phyloP scores from a whole-genome alignment of 2,113 vertebrate species.

The Siphamia tubifer region DNA sequence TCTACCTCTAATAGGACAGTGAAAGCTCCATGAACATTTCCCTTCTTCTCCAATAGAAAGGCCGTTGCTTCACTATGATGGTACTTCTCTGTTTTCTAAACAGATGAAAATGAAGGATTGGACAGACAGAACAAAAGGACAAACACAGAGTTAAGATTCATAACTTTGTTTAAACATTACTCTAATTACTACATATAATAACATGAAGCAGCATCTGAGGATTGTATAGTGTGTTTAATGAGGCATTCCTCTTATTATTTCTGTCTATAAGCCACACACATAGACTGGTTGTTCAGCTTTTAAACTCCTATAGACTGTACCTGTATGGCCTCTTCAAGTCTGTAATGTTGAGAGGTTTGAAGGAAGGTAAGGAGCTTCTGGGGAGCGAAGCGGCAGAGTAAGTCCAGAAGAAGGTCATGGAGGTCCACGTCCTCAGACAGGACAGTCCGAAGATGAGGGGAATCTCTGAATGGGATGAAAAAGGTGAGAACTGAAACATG shows the following conservation, averaged over 20 bases:
- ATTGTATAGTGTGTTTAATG: too few relatives aligned
- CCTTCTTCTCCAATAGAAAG: constrained; percentile 91
- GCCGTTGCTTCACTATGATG: constrained; percentile 87
- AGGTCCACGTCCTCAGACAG: constrained; percentile 79
- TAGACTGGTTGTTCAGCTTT: background rate
- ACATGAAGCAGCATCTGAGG: too few relatives aligned
- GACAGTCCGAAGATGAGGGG: constrained; percentile 69
- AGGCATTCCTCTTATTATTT: too few relatives aligned
- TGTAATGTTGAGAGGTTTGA: constrained; percentile 86
- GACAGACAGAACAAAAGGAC: background rate
- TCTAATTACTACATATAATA: too few relatives aligned
- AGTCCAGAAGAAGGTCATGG: constrained; percentile 86
- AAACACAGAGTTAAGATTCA: background rate
- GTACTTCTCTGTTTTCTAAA: constrained; percentile 87
- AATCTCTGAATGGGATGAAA: constrained; percentile 81
- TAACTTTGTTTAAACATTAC: too few relatives aligned
- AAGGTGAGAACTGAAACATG: background rate
- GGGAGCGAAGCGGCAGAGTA: constrained; percentile 87
- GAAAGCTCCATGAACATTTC: constrained; percentile 90
- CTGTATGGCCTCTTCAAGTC: constrained; percentile 90
- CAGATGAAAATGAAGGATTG: background rate
- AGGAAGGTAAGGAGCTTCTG: constrained; percentile 84
- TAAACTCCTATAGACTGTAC: constrained; percentile 54
- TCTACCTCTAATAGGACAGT: constrained; percentile 88
- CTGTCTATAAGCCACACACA: too few relatives aligned